Conservation (phyloP, 2,797 vertebrate species). For the Xenops minutus region DNA sequence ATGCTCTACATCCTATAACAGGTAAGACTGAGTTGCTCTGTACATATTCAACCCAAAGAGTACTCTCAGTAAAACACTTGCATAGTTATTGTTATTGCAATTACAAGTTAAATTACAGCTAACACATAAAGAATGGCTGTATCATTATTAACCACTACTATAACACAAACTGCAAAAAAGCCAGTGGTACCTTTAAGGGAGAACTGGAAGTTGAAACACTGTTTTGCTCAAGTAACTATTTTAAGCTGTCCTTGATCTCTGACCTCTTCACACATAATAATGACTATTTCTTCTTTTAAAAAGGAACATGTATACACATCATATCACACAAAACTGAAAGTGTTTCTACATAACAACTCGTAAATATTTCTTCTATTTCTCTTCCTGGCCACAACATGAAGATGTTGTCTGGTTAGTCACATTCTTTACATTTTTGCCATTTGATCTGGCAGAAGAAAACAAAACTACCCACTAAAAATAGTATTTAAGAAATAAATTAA, state of each 20-base stretch:
- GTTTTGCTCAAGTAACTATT: not conserved
- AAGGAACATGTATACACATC: not conserved
- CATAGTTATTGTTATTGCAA: not conserved
- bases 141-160: not conserved
- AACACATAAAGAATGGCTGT: not conserved
- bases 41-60: not conserved
- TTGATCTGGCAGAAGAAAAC: not conserved
- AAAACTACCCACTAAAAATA: not conserved
- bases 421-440: not conserved
- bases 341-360: not conserved
- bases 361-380: not conserved
- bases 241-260: not conserved
- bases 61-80: not conserved
- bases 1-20: not conserved
- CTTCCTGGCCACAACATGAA: not conserved
- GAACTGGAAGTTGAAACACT: not conserved
- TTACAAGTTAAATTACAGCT: not conserved
- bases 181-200: not conserved
- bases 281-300: not conserved
- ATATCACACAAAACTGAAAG: not conserved
- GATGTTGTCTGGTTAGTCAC: not conserved
- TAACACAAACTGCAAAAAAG: not conserved
- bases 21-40: not conserved
- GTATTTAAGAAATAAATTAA: not conserved
- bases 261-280: not conserved